phyloP scores from a whole-genome alignment of 2,113 vertebrate genomes.

The Hipposideros armiger region DNA sequence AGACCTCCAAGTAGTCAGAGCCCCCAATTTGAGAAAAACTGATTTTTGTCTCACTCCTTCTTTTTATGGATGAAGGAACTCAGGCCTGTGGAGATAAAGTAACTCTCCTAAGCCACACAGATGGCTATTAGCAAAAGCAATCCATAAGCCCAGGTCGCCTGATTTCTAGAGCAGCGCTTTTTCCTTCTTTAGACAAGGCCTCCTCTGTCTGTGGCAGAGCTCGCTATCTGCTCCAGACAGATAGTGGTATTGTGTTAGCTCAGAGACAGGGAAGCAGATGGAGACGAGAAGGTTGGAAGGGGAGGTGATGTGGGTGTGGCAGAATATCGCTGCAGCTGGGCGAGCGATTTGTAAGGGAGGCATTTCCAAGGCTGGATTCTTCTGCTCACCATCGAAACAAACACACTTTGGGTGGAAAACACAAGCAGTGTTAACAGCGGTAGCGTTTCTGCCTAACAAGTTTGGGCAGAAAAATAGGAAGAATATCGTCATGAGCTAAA shows the following conservation, averaged over 20 bases:
- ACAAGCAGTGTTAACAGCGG: conserved; percentile 47
- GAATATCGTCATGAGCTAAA: conserved; percentile 64
- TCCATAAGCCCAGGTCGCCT: conserved; percentile 27
- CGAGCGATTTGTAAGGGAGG: not conserved
- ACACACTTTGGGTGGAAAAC: conserved; percentile 64
- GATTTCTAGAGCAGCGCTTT: conserved; percentile 60
- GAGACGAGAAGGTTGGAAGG: conserved; percentile 55
- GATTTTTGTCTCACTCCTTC: conserved; percentile 15
- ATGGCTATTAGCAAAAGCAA: conserved; percentile 67
- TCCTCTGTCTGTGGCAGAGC: conserved; percentile 67
- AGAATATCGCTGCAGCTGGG: conserved; percentile 46
- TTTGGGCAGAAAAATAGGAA: conserved; percentile 73
- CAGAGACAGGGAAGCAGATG: conserved; percentile 74
- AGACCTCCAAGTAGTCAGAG: not conserved
- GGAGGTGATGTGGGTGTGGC: conserved; percentile 74
- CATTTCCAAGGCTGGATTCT: conserved; percentile 59
- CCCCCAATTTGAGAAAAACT: conserved; percentile 18
- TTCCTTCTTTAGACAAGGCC: conserved; percentile 73
- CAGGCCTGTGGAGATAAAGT: conserved; percentile 25
- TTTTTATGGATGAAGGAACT: conserved; percentile 58
- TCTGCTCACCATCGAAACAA: conserved; percentile 63
- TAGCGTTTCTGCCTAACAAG: conserved; percentile 73
- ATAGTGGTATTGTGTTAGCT: conserved; percentile 65
- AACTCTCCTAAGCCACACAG: conserved; percentile 59
- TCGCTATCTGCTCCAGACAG: conserved; percentile 77